Evolutionary conservation across 2,888 invertebrate species (phyloP).

Genomic region (Trissolcus brochymenae): DNA sequence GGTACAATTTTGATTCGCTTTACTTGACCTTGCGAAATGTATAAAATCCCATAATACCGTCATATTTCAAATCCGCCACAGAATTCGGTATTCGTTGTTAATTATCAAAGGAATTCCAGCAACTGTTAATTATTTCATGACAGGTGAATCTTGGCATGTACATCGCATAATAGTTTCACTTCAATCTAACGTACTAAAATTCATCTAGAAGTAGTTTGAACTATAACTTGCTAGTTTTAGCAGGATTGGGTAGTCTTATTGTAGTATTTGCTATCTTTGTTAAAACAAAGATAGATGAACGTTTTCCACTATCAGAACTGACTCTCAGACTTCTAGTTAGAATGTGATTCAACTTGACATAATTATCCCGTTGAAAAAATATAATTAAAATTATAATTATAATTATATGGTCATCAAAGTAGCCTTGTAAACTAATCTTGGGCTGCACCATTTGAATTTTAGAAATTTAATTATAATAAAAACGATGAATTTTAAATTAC

Average conservation of each 20-base stretch:
- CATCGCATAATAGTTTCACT: conserved; percentile 17
- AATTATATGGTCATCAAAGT: too few species aligned
- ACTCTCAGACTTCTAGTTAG: too few species aligned
- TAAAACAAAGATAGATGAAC: conserved; percentile 18
- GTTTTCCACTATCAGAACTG: not conserved
- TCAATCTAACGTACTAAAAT: conserved; percentile 29
- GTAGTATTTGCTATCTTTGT: conserved; percentile 19
- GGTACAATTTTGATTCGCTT: not conserved
- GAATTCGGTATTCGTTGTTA: too few species aligned
- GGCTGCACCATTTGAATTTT: too few species aligned
- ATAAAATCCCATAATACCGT: too few species aligned
- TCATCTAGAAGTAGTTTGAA: conserved; percentile 26
- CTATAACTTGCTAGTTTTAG: conserved; percentile 36
- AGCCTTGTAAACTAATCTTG: too few species aligned
- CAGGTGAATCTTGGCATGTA: conserved; percentile 13
- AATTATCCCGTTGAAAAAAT: not conserved
- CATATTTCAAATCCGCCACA: too few species aligned
- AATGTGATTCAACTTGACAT: too few species aligned
- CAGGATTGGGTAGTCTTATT: conserved; percentile 15
- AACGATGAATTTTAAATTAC: too few species aligned
- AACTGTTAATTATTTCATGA: conserved; percentile 14
- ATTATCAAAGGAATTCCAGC: not conserved
- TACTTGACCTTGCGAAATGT: too few species aligned
- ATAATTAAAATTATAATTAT: too few species aligned
- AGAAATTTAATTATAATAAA: too few species aligned